A percentile compares a stretch with the other conserved stretches of the same genome.
Conservation (phyloP, 2,888 invertebrate species). For the Endotricha flammealis region DNA sequence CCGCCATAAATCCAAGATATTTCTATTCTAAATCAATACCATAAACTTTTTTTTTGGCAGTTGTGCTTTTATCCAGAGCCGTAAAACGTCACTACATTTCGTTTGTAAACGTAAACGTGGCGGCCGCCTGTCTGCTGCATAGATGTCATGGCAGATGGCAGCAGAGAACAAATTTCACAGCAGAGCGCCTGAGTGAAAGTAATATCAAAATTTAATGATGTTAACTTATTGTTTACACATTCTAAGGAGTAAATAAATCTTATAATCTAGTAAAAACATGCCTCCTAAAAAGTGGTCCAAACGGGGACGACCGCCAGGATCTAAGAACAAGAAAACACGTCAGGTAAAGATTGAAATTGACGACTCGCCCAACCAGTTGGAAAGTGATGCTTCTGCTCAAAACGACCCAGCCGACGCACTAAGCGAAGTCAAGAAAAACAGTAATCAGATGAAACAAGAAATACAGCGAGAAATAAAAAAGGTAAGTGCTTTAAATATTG, state of each 20-base stretch:
- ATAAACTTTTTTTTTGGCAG: too few relatives aligned
- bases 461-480: neutral
- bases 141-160: too few relatives aligned
- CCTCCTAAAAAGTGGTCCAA: constrained; percentile 55
- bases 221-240: constrained; percentile 34
- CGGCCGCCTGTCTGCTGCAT: too few relatives aligned
- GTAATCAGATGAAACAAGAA: neutral
- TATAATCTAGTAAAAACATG: constrained; percentile 32
- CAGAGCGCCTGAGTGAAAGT: constrained; percentile 70
- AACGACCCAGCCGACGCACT: neutral
- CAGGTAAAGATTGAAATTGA: neutral
- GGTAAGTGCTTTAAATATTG: neutral
- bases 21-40: too few relatives aligned
- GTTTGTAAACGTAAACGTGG: too few relatives aligned
- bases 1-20: too few relatives aligned
- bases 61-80: too few relatives aligned
- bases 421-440: neutral
- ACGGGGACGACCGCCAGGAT: constrained; percentile 36
- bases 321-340: constrained; percentile 27
- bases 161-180: too few relatives aligned
- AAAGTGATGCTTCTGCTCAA: neutral
- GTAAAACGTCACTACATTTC: too few relatives aligned
- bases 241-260: constrained; percentile 28
- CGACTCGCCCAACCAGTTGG: neutral
- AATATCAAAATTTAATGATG: constrained; percentile 58